Percentiles rank a stretch among this genome's conserved stretches.
Evolutionary conservation across 2,113 vertebrate species (phyloP).

Genomic region (Nannospalax galili): DNA sequence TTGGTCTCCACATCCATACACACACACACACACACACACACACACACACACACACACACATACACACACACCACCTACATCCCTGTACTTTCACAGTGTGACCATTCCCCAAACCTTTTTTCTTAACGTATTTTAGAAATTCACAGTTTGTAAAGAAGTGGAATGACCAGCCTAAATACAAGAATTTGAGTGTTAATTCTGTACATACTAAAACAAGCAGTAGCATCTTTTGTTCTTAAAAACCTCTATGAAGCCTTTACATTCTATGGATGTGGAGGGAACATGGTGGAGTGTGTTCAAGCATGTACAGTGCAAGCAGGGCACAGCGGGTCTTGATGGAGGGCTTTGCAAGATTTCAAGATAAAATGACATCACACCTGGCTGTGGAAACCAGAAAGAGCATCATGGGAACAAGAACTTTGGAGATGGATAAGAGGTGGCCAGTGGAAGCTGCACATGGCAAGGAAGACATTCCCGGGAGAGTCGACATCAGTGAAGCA

Average conservation of each 20-base stretch:
- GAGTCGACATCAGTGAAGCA: background rate
- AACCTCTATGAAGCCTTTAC: background rate
- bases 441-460: background rate
- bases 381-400: background rate
- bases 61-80: too few species aligned
- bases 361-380: background rate
- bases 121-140: too few species aligned
- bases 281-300: too few species aligned
- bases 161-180: too few species aligned
- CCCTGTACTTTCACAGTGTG: too few species aligned
- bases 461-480: background rate
- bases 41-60: too few species aligned
- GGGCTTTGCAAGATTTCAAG: background rate
- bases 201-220: too few species aligned
- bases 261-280: background rate
- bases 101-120: too few species aligned
- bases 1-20: background rate
- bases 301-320: background rate
- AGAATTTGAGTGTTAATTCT: background rate
- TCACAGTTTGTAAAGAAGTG: too few species aligned
- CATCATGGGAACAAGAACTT: background rate
- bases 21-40: too few species aligned
- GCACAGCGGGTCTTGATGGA: background rate
- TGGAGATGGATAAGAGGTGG: background rate
- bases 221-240: background rate